Evolutionary conservation across 2,113 vertebrate species (phyloP).

Genomic region (Podiceps cristatus): DNA sequence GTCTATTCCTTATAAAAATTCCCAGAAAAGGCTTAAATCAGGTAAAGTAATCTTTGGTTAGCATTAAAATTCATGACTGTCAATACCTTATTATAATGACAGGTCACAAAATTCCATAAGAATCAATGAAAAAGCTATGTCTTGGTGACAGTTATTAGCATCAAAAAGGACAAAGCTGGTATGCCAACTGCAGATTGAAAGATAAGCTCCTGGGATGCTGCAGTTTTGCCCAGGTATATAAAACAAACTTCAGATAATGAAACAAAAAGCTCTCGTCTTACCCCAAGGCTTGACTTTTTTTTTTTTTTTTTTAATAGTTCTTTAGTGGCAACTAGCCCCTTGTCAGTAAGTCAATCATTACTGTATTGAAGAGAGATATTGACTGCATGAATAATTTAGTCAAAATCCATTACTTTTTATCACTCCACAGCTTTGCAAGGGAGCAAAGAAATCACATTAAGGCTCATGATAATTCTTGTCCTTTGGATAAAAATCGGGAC

Average conservation of each 20-base stretch:
- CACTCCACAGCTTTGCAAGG: background rate
- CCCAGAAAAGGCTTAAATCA: background rate
- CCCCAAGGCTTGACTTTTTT: background rate
- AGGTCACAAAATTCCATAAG: background rate
- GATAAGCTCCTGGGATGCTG: background rate
- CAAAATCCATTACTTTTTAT: background rate
- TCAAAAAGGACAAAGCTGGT: background rate
- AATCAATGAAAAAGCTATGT: background rate
- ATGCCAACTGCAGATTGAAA: background rate
- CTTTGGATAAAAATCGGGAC: background rate
- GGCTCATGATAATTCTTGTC: background rate
- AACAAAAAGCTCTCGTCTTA: background rate
- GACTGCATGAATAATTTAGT: background rate
- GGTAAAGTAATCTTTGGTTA: background rate
- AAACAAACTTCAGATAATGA: background rate
- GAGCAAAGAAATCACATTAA: background rate
- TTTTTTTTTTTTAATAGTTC: background rate
- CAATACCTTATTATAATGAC: background rate
- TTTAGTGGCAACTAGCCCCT: background rate
- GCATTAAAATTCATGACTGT: slow-evolving; percentile 9
- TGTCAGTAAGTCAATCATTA: background rate
- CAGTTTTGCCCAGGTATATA: background rate
- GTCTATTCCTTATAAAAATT: background rate
- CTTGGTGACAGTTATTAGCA: background rate
- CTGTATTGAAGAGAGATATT: background rate